Percentiles rank a stretch among this genome's conserved stretches.
Conservation (phyloP, 2,888 invertebrate species). For the Melanostoma scalare region DNA sequence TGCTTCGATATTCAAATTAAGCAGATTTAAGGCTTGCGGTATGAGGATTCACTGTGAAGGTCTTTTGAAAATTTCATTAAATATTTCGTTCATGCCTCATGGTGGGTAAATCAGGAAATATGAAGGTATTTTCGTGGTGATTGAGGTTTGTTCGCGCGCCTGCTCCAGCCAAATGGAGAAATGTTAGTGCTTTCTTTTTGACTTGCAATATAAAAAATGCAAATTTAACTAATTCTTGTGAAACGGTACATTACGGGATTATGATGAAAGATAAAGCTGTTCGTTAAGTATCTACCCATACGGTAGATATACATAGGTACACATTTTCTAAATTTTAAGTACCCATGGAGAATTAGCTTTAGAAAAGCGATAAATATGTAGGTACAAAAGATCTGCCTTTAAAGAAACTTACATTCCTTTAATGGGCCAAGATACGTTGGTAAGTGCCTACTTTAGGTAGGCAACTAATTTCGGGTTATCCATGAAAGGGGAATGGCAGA, state of each 20-base stretch:
- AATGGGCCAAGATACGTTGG: too few species aligned
- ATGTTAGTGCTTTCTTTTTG: slow-evolving; percentile 20
- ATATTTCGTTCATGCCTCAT: slow-evolving; percentile 56
- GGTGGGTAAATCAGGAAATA: slow-evolving; percentile 52
- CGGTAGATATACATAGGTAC: slow-evolving; percentile 10
- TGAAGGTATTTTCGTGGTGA: slow-evolving; percentile 46
- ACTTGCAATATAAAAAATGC: slow-evolving; percentile 46
- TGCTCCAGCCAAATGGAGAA: neutral
- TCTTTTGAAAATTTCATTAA: slow-evolving; percentile 57
- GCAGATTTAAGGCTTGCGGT: slow-evolving; percentile 56
- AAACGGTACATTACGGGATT: slow-evolving; percentile 53
- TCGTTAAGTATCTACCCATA: slow-evolving; percentile 20
- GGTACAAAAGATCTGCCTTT: too few species aligned
- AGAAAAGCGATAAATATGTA: too few species aligned
- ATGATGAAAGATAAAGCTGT: slow-evolving; percentile 39
- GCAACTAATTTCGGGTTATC: too few species aligned
- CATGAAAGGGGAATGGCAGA: too few species aligned
- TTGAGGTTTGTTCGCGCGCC: slow-evolving; percentile 46
- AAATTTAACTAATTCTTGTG: slow-evolving; percentile 59
- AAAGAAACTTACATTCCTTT: too few species aligned
- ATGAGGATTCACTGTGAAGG: slow-evolving; percentile 13
- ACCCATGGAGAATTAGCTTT: slow-evolving; percentile 14
- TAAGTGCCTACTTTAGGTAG: too few species aligned
- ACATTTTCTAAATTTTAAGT: slow-evolving; percentile 33
- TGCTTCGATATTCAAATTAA: slow-evolving; percentile 68